phyloP scores from a whole-genome alignment of 1,140 invertebrate genomes.

The Drosophila bocki region DNA sequence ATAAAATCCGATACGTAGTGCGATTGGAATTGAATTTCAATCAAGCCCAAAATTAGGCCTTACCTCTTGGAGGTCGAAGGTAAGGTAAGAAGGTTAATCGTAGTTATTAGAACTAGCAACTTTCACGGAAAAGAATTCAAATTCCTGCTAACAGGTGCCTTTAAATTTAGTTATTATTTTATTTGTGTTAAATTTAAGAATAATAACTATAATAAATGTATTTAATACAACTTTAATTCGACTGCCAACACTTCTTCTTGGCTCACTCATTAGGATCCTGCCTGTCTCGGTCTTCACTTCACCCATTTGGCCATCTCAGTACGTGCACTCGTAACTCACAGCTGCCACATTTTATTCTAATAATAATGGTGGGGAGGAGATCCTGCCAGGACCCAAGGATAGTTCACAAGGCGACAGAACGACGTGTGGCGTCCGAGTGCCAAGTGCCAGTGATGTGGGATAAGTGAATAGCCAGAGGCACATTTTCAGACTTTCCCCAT shows the following conservation, averaged over 20 bases:
- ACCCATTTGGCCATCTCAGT: neutral
- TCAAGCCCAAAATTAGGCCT: neutral
- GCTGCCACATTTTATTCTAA: conserved; percentile 63
- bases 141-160: neutral
- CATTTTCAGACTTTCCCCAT: conserved; percentile 23
- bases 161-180: neutral
- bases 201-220: neutral
- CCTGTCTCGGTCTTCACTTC: conserved; percentile 1
- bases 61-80: too few species aligned
- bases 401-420: conserved; percentile 19
- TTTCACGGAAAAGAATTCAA: neutral
- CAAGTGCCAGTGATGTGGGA: conserved; percentile 9
- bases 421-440: conserved; percentile 15
- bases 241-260: conserved; percentile 13
- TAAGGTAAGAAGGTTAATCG: too few species aligned
- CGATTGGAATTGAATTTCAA: conserved; percentile 7
- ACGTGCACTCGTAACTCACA: conserved; percentile 72
- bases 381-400: conserved; percentile 5
- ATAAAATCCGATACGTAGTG: conserved; percentile 1
- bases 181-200: neutral
- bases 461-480: conserved; percentile 10
- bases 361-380: conserved; percentile 10
- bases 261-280: conserved; percentile 56
- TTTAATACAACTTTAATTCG: neutral
- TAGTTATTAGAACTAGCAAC: neutral